Base-by-base conservation (phyloP, 2,797 vertebrate species). In the Chelmon rostratus region DNA sequence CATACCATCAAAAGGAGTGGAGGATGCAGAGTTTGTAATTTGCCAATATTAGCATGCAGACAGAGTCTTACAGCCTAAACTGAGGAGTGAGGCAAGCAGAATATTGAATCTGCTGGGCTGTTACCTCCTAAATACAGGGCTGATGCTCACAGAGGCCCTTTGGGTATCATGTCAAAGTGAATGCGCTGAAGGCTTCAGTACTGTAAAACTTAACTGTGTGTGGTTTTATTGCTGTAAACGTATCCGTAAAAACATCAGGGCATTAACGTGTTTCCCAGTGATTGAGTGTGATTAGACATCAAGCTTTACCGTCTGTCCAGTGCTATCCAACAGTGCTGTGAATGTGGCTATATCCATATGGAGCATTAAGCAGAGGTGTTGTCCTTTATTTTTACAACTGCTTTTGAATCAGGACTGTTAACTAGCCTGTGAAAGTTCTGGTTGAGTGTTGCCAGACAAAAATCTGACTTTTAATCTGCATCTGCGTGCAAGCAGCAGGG, bases 11-110 rank as follows among this genome's bases (percentile, higher is more conserved):
- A 63, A 81, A 69, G 9, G 62, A 78, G 62, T 68, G 0, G 2
- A 67, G 84, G 80, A 74, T 78, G 70, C 76, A 57, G 58, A 81
- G 81, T 75, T 86, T 76, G 58, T 89, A 84, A 87, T 86, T 79
- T 76, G 68, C 86, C 52, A 35, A 5, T 50, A 83, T 91, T 76
- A 90, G 86, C 78, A 92, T 92, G 88, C 87, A 92, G 87, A 88
- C 75, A 44, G 69, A 78, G 85, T 80, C 52, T 50, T 54, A 23
- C 66, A 70, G 53, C 35, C 67, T 81, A 88, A 89, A 90, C 68
- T 73, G 84, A 57, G 40, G 67, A 76, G 58, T 53, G 65, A 79
- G 66, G 58, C n/a, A n/a, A 73, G 71, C 59, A 63, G 86, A 89
- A 84, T 88, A 78, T 86, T 86, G 46, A 79, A 65, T 86, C 49